Evolutionary conservation across 2,888 invertebrate species (phyloP).

Genomic region (Lasioglossum morio): DNA sequence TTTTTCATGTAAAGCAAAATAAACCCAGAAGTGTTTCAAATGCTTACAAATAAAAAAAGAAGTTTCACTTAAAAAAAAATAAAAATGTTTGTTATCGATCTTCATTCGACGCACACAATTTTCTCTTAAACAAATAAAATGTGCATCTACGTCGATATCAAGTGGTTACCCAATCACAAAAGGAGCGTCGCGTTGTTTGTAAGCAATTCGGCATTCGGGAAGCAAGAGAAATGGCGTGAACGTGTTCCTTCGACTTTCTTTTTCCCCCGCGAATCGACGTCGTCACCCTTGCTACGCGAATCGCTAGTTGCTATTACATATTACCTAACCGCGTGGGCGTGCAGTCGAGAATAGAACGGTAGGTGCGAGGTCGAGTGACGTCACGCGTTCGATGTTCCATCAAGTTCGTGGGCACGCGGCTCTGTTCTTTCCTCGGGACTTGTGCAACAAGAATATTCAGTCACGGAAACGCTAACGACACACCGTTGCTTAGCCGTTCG

Average conservation of each 20-base stretch:
- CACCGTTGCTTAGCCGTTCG: constrained; percentile 13
- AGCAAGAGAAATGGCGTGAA: constrained; percentile 3
- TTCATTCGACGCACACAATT: too few species aligned
- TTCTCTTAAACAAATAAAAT: too few species aligned
- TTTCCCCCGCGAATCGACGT: constrained; percentile 21
- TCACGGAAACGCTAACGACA: constrained; percentile 14
- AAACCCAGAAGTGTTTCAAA: too few species aligned
- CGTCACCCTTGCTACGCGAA: constrained; percentile 35
- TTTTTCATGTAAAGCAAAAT: too few species aligned
- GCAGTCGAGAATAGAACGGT: constrained; percentile 65
- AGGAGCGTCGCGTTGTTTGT: too few species aligned
- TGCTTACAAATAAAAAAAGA: too few species aligned
- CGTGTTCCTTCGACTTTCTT: constrained; percentile 19
- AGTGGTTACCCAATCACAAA: too few species aligned
- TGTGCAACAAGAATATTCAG: constrained; percentile 44
- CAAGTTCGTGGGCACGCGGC: constrained; percentile 68
- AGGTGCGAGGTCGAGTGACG: constrained; percentile 68
- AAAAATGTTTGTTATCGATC: too few species aligned
- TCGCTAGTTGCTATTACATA: constrained; percentile 51
- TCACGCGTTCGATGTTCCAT: constrained; percentile 64
- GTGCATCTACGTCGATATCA: too few species aligned
- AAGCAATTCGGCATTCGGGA: neutral
- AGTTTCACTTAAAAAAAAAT: too few species aligned
- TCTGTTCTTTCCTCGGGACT: constrained; percentile 40
- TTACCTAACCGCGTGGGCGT: constrained; percentile 61